Conservation (phyloP, 2,888 invertebrate species). For the Drosophila lutescens region DNA sequence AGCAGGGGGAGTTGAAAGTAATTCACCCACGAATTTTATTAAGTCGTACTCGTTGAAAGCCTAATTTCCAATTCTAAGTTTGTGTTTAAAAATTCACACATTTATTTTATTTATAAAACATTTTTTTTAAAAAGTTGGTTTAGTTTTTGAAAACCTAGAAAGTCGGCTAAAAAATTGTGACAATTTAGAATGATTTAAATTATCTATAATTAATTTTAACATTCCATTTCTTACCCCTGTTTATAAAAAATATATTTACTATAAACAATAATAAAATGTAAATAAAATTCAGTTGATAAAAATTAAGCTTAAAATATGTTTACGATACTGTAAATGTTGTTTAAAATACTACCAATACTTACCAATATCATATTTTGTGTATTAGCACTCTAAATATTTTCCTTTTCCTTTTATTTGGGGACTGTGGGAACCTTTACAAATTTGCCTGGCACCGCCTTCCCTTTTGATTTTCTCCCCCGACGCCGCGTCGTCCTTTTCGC, state of each 20-base stretch:
- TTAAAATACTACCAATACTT: too few relatives aligned
- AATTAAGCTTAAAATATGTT: too few relatives aligned
- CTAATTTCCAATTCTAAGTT: not conserved
- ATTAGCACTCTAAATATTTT: not conserved
- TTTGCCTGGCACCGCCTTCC: slow-evolving; percentile 21
- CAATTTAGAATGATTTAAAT: not conserved
- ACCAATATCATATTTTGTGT: too few relatives aligned
- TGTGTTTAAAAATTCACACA: not conserved
- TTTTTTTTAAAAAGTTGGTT: not conserved
- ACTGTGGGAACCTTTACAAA: slow-evolving; percentile 38
- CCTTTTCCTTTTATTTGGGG: slow-evolving; percentile 1
- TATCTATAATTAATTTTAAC: too few relatives aligned
- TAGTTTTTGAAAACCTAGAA: not conserved
- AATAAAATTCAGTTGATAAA: too few relatives aligned
- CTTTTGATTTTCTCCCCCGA: slow-evolving; percentile 3
- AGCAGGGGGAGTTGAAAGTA: not conserved
- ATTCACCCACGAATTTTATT: not conserved
- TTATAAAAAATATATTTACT: too few relatives aligned
- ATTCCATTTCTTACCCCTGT: too few relatives aligned
- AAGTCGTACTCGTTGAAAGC: not conserved
- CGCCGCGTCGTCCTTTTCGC: slow-evolving; percentile 18
- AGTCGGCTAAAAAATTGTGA: too few relatives aligned
- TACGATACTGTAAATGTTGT: too few relatives aligned
- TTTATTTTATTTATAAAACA: not conserved
- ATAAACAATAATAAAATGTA: too few relatives aligned